Base-by-base conservation (phyloP, 1,140 invertebrate species). In the Heterodera schachtii region DNA sequence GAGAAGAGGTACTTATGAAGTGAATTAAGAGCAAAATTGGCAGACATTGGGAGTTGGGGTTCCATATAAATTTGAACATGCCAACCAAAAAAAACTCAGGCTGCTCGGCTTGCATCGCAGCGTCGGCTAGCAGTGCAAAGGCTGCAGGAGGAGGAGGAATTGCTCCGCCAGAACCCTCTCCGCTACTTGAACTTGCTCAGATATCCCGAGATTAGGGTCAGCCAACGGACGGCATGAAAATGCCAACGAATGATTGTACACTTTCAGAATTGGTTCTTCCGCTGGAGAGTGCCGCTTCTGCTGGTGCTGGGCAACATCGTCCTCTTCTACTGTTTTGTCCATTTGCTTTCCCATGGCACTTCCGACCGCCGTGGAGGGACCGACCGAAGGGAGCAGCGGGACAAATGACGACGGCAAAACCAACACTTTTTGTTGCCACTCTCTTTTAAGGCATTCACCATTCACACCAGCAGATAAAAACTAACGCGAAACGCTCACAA, bases 151-250 rank as follows among this genome's bases (percentile, higher is more conserved):
- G 94, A 97, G 90, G 93, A 94, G 78, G 96, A 98, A 91, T 93
- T 94, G 90, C 93, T 96, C 79, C 92, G 94, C 90, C 95, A 95
- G 85, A 97, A 97, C 92, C 96, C 96, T 86, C 92, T 98, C 82
- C 93, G 97, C 78, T 97, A 96, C 91, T 92, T 98, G 90, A 93
- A 95, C 93, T 96, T 19, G 57, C 1, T 64, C 57, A 64, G 57
- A 64, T 64, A 95, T 94, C 95, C 96, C 86, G 94, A 95, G 92
- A 94, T 98, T 86, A 96, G 96, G 94, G 96, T 98, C 92, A 92
- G 92, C 91, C 46, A 11, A 3, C 44, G 52, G 13, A 5, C 57
- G 31, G 31, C 31, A 31, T 31, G 31, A 1, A 31, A 31, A 31
- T n/a, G 13, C 57, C 21, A 8, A 47, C n/a, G 67, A 21, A 52